Conservation (phyloP, 2,113 vertebrate species). For the Irena cyanogastra region DNA sequence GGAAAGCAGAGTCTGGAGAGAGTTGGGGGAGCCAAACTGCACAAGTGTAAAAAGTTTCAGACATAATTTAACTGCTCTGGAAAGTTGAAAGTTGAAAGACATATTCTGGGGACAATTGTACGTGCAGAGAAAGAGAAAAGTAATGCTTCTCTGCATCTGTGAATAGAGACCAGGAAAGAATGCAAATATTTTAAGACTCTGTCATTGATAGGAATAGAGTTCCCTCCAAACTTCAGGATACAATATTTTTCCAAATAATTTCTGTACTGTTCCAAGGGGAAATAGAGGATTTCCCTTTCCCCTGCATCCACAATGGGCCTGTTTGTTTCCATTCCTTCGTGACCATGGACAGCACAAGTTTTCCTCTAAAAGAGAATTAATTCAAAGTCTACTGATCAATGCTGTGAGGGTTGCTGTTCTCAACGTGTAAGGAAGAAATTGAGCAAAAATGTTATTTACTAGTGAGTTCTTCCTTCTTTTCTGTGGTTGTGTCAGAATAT, state of each 20-base stretch:
- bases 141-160: neutral
- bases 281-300: neutral
- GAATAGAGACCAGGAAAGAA: neutral
- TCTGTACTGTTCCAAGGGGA: neutral
- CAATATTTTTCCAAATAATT: neutral
- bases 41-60: neutral
- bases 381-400: neutral
- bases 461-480: neutral
- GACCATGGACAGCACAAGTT: neutral
- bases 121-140: neutral
- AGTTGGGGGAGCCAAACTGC: neutral
- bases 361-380: neutral
- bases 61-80: neutral
- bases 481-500: neutral
- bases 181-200: neutral
- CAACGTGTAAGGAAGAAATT: neutral
- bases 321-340: neutral
- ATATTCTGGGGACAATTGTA: accelerated
- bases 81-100: neutral
- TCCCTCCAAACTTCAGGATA: neutral
- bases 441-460: neutral
- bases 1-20: neutral
- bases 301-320: neutral
- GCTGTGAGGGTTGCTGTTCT: neutral
- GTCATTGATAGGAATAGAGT: neutral